phyloP scores from a whole-genome alignment of 2,888 invertebrate genomes.

The Pyralis farinalis region DNA sequence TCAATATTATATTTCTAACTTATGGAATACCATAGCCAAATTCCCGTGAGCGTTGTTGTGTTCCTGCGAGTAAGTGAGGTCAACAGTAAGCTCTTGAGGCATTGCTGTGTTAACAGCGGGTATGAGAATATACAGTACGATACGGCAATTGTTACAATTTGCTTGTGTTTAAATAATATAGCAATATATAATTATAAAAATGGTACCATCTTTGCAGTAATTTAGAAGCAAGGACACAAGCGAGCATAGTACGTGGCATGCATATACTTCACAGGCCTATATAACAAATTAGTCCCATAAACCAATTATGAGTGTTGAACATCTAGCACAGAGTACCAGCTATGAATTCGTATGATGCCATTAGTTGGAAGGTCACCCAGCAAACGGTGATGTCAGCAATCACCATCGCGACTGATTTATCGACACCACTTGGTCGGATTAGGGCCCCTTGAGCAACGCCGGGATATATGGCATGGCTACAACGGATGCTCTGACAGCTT shows the following conservation, averaged over 20 bases:
- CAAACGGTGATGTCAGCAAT: slow-evolving; percentile 72
- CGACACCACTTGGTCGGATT: slow-evolving; percentile 57
- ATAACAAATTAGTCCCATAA: slow-evolving; percentile 34
- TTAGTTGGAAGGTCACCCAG: slow-evolving; percentile 60
- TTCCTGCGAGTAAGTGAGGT: too few species aligned
- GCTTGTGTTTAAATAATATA: too few species aligned
- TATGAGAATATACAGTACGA: too few species aligned
- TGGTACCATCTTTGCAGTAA: neutral
- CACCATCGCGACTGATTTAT: slow-evolving; percentile 61
- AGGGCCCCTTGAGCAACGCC: slow-evolving; percentile 32
- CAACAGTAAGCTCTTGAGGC: too few species aligned
- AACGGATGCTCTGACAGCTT: too few species aligned
- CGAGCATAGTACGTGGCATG: neutral
- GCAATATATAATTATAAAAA: too few species aligned
- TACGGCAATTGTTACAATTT: too few species aligned
- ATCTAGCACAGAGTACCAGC: slow-evolving; percentile 22
- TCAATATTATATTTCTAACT: too few species aligned
- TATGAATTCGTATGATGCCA: slow-evolving; percentile 58
- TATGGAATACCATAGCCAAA: too few species aligned
- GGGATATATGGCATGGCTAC: too few species aligned
- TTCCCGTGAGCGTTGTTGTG: too few species aligned
- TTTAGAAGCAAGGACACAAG: neutral
- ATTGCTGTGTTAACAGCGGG: too few species aligned
- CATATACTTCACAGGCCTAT: neutral
- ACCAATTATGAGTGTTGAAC: slow-evolving; percentile 51